Conservation (phyloP, 2,113 vertebrate genomes). For the Alethe diademata region DNA sequence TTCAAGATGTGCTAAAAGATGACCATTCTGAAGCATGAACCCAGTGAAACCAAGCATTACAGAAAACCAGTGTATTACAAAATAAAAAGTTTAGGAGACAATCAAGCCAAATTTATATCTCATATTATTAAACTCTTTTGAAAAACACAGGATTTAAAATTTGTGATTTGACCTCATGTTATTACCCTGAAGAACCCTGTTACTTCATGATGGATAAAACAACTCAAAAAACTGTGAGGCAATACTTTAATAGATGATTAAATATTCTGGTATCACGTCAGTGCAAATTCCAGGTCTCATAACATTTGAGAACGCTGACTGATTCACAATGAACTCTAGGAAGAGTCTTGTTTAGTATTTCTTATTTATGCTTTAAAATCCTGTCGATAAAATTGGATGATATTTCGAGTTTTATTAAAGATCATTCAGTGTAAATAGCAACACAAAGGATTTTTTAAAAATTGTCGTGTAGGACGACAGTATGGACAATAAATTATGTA, state of each 20-base stretch:
- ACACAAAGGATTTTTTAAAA: neutral
- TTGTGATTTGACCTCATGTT: neutral
- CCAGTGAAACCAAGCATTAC: neutral
- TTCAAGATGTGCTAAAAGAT: neutral
- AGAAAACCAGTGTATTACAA: neutral
- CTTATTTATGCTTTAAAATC: neutral
- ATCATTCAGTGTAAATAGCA: neutral
- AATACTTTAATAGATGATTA: neutral
- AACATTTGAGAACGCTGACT: neutral
- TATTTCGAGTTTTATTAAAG: neutral
- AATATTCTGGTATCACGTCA: accelerated
- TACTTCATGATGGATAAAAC: neutral
- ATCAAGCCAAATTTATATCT: neutral
- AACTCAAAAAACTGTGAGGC: neutral
- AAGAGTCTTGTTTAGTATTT: neutral
- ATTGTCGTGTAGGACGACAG: neutral
- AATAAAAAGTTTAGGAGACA: neutral
- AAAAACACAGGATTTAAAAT: neutral
- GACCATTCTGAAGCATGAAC: neutral
- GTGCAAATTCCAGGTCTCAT: neutral
- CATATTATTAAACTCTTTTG: neutral
- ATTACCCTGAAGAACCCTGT: accelerated
- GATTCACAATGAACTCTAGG: neutral
- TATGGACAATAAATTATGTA: neutral
- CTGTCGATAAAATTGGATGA: neutral